A percentile compares a stretch with the other conserved stretches of the same genome.
Conservation (phyloP, 1,140 invertebrate genomes). For the Atta texana region DNA sequence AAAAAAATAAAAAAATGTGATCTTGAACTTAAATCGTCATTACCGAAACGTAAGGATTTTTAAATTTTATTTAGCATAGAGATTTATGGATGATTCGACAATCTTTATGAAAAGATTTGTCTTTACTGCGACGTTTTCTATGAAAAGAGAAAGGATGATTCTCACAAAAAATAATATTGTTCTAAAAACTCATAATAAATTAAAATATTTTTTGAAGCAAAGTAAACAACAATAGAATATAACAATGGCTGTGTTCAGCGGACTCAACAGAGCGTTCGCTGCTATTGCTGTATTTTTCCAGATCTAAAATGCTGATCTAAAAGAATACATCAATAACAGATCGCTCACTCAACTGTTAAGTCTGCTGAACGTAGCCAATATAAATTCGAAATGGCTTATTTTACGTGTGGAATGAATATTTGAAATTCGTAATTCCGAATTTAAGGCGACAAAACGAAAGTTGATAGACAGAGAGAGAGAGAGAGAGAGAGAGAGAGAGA, state of each 20-base stretch:
- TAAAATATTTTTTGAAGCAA: not conserved
- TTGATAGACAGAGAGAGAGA: too few species aligned
- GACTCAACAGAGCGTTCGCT: too few species aligned
- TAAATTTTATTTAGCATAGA: not conserved
- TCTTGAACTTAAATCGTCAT: slow-evolving; percentile 12
- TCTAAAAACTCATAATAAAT: not conserved
- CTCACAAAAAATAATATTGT: not conserved
- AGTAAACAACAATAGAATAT: not conserved
- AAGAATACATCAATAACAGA: too few species aligned
- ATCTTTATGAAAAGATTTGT: not conserved
- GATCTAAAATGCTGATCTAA: too few species aligned
- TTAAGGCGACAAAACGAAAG: not conserved
- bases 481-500: too few species aligned
- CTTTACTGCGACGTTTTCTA: not conserved
- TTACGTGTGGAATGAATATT: not conserved
- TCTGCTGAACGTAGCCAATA: too few species aligned
- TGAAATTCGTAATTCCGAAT: not conserved
- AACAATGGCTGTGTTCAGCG: too few species aligned
- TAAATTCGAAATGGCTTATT: not conserved
- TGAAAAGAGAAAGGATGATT: not conserved
- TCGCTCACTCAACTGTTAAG: too few species aligned
- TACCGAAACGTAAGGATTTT: not conserved
- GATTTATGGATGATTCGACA: not conserved
- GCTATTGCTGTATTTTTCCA: too few species aligned
- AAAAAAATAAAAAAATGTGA: not conserved